phyloP scores from a whole-genome alignment of 2,113 vertebrate species.

The Tetraodon nigroviridis region DNA sequence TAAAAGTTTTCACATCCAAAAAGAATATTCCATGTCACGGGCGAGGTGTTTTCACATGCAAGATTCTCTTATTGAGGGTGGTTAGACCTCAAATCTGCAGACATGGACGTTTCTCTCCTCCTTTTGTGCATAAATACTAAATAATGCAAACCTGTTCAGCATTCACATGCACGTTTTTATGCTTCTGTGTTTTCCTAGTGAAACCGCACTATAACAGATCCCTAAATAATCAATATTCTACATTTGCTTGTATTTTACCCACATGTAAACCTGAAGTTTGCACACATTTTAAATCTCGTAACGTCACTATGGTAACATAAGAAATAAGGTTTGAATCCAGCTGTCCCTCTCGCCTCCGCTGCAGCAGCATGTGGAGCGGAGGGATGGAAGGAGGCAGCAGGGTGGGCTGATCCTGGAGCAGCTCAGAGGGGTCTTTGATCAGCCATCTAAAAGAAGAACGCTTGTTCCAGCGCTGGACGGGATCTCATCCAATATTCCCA shows the following conservation, averaged over 20 bases:
- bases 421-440: constrained; percentile 59
- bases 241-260: not conserved
- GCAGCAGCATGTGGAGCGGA: constrained; percentile 13
- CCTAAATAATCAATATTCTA: not conserved
- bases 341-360: constrained; percentile 25
- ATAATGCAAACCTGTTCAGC: constrained; percentile 10
- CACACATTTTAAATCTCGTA: not conserved
- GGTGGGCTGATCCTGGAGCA: constrained; percentile 18
- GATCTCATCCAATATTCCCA: constrained; percentile 28
- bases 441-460: constrained; percentile 23
- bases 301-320: not conserved
- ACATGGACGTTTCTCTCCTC: not conserved
- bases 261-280: not conserved
- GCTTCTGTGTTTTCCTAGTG: not conserved
- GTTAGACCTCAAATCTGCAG: not conserved
- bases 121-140: not conserved
- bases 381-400: constrained; percentile 8
- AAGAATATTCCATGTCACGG: constrained; percentile 7
- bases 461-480: constrained; percentile 39
- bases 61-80: constrained; percentile 3
- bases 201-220: too few relatives aligned
- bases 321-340: constrained; percentile 29
- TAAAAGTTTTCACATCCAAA: constrained; percentile 16
- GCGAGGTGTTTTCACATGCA: not conserved
- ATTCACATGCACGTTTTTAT: not conserved